Base-by-base conservation (phyloP, 2,113 vertebrate genomes). In the Anoplopoma fimbria region DNA sequence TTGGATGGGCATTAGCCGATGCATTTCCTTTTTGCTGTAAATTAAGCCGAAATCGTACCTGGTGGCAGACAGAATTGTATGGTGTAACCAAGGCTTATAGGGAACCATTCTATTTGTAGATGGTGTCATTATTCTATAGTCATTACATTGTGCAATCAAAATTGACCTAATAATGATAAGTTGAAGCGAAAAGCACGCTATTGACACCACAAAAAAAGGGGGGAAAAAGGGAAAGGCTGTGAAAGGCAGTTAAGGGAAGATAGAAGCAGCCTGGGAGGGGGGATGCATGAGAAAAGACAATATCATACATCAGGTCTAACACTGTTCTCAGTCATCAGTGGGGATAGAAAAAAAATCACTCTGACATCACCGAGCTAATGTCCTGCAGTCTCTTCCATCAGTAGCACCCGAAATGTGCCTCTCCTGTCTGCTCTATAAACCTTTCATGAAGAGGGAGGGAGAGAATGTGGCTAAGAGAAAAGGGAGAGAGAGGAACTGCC, bases 341-440 rank as follows among this genome's bases (percentile, higher is more conserved):
- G 69, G 15, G 21, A 67, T 67, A 15, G 60, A 65, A 27, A 86
- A 38, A 74, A 82, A 81, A 87, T 83, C 71, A 81, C 76, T 64
- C 76, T 85, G 87, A 86, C 82, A 86, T 86, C 79, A 77, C 83
- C n/a, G 5, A 76, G 70, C 80, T 91, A 87, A 89, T 89, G 87
- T 90, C 85, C 79, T 85, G 67, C 75, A 85, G 82, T 82, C 73
- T 85, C 71, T 65, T 88, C 82, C 69, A 87, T 84, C 77, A 88
- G 76, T 58, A 36, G 58, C 78, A 81, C 63, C 84, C 19, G 1
- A 70, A 78, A 87, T 69, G 74, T 65, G 64, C 51, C 62, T 84
- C 75, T 83, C 63, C 75, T 87, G 85, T 79, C 88, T 87, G 64
- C 71, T 79, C 74, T 79, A 77, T 84, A 91, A 93, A 93, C 75